Evolutionary conservation across 1,140 invertebrate species (phyloP).

Genomic region (Papilio polyxenes): DNA sequence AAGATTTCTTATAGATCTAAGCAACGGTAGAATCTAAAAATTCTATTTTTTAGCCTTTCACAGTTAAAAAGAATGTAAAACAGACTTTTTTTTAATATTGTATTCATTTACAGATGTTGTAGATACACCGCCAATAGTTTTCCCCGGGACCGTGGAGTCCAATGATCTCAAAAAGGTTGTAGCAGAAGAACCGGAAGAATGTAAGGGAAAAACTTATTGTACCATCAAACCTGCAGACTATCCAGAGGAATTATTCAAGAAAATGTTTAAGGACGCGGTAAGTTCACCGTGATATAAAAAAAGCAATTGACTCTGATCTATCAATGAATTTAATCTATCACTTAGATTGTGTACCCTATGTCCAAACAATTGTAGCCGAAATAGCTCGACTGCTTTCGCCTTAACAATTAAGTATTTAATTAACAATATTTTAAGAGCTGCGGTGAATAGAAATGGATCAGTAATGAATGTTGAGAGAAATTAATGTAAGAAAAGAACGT

Average conservation of each 20-base stretch:
- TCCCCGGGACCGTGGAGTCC: conserved; percentile 45
- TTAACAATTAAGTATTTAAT: no score
- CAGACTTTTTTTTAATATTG: background rate
- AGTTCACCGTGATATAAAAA: conserved; percentile 40
- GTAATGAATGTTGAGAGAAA: no score
- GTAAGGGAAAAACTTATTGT: conserved; percentile 60
- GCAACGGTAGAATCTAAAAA: background rate
- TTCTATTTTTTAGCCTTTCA: no score
- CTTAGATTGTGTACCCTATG: no score
- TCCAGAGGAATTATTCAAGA: conserved; percentile 60
- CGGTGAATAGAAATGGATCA: background rate
- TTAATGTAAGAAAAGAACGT: background rate
- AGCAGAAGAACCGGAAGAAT: conserved; percentile 51
- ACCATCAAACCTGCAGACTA: conserved; percentile 63
- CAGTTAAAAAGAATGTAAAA: no score
- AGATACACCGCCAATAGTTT: conserved; percentile 39
- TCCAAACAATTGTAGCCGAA: no score
- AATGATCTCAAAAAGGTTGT: conserved; percentile 41
- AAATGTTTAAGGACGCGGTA: conserved; percentile 63
- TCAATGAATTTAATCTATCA: no score
- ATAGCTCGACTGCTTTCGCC: no score
- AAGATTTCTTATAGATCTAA: background rate
- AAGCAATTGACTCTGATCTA: background rate
- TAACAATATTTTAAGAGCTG: background rate
- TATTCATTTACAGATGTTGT: background rate